Conservation (phyloP, 2,888 invertebrate species). For the Callinectes sapidus region DNA sequence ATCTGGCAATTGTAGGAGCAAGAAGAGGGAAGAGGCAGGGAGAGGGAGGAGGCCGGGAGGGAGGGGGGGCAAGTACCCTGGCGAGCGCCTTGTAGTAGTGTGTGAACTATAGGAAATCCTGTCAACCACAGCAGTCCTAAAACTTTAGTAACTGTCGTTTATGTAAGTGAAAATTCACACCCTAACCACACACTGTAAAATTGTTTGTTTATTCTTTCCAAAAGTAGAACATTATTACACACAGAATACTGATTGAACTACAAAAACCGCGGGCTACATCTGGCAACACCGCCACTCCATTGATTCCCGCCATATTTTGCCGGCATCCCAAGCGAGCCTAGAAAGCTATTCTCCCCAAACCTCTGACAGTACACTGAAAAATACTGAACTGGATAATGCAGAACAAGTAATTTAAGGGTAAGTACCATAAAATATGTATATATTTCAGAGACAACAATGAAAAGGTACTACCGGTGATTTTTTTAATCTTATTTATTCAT, state of each 20-base stretch:
- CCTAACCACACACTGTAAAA: background rate
- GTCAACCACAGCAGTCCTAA: background rate
- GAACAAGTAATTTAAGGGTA: background rate
- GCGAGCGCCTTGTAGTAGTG: conserved; percentile 44
- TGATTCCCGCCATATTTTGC: conserved; percentile 64
- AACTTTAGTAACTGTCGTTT: background rate
- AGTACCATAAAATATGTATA: background rate
- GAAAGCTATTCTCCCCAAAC: background rate
- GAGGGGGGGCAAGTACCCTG: background rate
- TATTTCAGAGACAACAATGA: background rate
- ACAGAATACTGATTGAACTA: background rate
- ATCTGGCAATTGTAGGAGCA: background rate
- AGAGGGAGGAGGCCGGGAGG: background rate
- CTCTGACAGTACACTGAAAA: conserved; percentile 54
- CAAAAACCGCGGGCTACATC: background rate
- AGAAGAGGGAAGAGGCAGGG: background rate
- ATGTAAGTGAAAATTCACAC: background rate
- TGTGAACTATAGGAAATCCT: conserved; percentile 41
- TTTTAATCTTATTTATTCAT: background rate
- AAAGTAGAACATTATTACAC: background rate
- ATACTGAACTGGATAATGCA: background rate
- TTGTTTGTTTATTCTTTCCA: background rate
- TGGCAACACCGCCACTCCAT: conserved; percentile 55
- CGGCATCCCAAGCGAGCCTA: conserved; percentile 38
- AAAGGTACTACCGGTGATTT: background rate